Evolutionary conservation across 2,113 vertebrate species (phyloP).

Genomic region (Barbus barbus): DNA sequence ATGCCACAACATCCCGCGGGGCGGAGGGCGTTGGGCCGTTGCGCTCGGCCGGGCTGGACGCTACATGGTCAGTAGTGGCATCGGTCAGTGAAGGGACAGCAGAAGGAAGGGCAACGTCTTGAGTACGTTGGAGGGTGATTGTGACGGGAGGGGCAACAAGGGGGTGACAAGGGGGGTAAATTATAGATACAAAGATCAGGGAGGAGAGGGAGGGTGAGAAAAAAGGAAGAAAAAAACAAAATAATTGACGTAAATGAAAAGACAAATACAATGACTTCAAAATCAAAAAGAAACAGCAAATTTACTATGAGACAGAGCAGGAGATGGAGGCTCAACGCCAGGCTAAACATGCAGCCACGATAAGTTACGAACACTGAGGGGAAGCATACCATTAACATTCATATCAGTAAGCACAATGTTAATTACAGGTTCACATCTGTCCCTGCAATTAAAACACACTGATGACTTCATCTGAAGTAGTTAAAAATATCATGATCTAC

Average conservation of each 20-base stretch:
- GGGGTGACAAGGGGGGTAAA: conserved; percentile 46
- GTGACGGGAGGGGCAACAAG: conserved; percentile 11
- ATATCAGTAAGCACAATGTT: conserved; percentile 36
- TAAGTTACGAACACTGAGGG: conserved; percentile 28
- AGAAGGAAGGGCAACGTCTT: conserved; percentile 57
- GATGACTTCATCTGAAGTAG: conserved; percentile 15
- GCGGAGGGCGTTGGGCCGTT: conserved; percentile 88
- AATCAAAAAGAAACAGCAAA: conserved; percentile 40
- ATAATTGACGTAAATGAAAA: conserved; percentile 49
- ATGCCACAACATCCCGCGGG: conserved; percentile 94
- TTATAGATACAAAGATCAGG: conserved; percentile 40
- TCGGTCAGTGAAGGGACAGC: conserved; percentile 55
- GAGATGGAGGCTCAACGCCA: conserved; percentile 24
- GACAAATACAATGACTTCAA: conserved; percentile 38
- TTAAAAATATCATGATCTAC: neutral
- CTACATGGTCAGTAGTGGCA: conserved; percentile 60
- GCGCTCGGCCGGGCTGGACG: conserved; percentile 78
- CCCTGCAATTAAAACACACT: conserved; percentile 30
- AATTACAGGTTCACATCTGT: conserved; percentile 14
- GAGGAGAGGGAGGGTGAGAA: conserved; percentile 8
- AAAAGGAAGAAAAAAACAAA: conserved; percentile 37
- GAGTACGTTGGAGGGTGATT: conserved; percentile 4
- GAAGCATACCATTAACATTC: conserved; percentile 29
- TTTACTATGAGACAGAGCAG: conserved; percentile 44
- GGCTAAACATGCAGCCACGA: conserved; percentile 41